Base-by-base conservation (phyloP, 2,113 vertebrate species). In the Rhabdomys dilectus region DNA sequence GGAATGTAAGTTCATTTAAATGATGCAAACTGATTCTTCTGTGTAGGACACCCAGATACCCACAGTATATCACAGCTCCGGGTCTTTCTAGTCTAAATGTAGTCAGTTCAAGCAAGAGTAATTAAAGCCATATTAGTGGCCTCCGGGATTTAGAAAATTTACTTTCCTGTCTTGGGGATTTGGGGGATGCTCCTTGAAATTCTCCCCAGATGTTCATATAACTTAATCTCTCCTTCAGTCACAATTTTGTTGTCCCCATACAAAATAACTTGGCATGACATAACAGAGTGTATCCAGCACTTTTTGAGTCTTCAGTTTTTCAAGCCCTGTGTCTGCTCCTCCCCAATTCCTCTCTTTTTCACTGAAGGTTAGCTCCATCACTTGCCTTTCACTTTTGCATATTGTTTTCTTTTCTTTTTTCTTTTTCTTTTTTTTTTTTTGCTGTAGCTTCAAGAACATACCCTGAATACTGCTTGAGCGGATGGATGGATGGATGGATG, bases 1-100 rank as follows among this genome's bases (percentile, higher is more conserved):
- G 93, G 93, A 58, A 91, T 68, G 87, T 89, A 91, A 91, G 86
- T 51, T 48, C 36, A 39, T 58, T 15, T 7, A 78, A 29, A 76
- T 10, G 64, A 42, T 22, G 42, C 64, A 48, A 76, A 76, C 58
- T 89, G 6, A 10, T 75, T 64, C n/a, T 64, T 93, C 12, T 72
- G 22, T 70, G 34, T 60, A 29, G 58, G 31, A 42, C 58, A 94
- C 51, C 26, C 48, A 95, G 58, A 45, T 29, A 88, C 31, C 68
- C n/a, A 6, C 10, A 42, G 53, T 89, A 34, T 21, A 22, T 80
- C 68, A 80, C 45, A 92, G 48, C 91, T 91, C 31, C 7, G 42
- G 6, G 39, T n/a, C 22, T 76, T 96, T 89, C n/a, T 19, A 82
- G 70, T 24, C 94, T 93, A 45, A 39, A 58, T 85, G 53, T 42